Evolutionary conservation across 23 tunicate genomes (phyloP).

Genomic region (Trididemnum nubilum): DNA sequence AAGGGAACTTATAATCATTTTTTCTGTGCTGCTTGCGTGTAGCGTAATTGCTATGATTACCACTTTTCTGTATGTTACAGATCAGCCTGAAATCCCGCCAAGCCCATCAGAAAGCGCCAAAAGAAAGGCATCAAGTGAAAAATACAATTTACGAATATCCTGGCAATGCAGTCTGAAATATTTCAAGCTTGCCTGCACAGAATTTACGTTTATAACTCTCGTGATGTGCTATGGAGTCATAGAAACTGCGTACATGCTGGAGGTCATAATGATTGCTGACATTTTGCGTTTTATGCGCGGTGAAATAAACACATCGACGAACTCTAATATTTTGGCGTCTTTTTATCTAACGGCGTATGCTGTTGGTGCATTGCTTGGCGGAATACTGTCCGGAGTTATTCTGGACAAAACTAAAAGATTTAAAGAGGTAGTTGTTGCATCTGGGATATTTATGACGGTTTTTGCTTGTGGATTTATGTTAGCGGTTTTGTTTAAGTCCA

Average conservation of each 20-base stretch:
- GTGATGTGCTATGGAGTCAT: slow-evolving; percentile 46
- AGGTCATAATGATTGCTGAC: slow-evolving; percentile 46
- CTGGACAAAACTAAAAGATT: slow-evolving; percentile 44
- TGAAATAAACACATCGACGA: not conserved
- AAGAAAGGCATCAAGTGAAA: not conserved
- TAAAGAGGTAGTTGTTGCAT: slow-evolving; percentile 19
- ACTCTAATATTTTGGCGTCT: slow-evolving; percentile 32
- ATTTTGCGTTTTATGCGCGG: slow-evolving; percentile 11
- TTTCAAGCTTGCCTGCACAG: slow-evolving; percentile 24
- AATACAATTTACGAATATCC: not conserved
- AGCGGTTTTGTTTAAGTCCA: not conserved
- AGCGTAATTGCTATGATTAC: slow-evolving; percentile 1
- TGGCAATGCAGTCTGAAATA: not conserved
- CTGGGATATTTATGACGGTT: slow-evolving; percentile 54
- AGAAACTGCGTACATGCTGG: slow-evolving; percentile 54
- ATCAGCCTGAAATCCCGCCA: slow-evolving; percentile 38
- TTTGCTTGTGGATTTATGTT: slow-evolving; percentile 35
- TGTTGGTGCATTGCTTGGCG: slow-evolving; percentile 37
- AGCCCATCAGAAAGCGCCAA: slow-evolving; percentile 46
- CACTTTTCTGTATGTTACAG: not conserved
- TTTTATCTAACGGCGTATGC: slow-evolving; percentile 25
- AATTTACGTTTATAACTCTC: slow-evolving; percentile 32
- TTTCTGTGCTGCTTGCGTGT: slow-evolving; percentile 4
- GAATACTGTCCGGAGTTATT: slow-evolving; percentile 36
- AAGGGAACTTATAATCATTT: slow-evolving; percentile 3